A percentile compares a stretch with the other conserved stretches of the same genome.
phyloP scores from a whole-genome alignment of 2,797 vertebrate species.

The Columba guinea region DNA sequence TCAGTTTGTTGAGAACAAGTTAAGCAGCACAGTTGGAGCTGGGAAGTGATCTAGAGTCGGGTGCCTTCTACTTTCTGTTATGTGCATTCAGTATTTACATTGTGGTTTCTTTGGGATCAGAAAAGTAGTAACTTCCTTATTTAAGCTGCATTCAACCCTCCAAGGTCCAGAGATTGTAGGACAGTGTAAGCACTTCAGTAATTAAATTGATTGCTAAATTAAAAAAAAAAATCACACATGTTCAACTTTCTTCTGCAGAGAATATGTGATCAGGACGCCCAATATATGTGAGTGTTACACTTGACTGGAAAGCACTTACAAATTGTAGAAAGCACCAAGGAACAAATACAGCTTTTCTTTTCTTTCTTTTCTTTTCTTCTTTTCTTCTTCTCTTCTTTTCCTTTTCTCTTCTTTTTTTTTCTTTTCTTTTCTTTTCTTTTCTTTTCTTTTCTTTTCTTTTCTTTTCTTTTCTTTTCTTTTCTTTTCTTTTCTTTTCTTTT shows the following conservation, averaged over 20 bases:
- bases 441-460: not conserved
- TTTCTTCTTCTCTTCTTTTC: too few species aligned
- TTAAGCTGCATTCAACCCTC: not conserved
- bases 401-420: too few species aligned
- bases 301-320: not conserved
- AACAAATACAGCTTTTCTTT: not conserved
- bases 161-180: not conserved
- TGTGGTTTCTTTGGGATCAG: not conserved
- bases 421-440: too few species aligned
- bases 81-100: not conserved
- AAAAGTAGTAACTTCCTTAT: not conserved
- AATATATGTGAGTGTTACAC: not conserved
- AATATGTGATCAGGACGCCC: not conserved
- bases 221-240: not conserved
- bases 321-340: not conserved
- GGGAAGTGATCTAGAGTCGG: not conserved
- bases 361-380: rapidly evolving
- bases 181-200: not conserved
- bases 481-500: rapidly evolving
- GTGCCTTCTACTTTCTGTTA: not conserved
- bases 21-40: not conserved
- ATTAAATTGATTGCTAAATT: not conserved
- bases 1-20: not conserved
- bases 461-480: too few species aligned
- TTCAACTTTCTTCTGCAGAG: not conserved